phyloP scores from a whole-genome alignment of 2,113 vertebrate genomes.

The Oenanthe melanoleuca region DNA sequence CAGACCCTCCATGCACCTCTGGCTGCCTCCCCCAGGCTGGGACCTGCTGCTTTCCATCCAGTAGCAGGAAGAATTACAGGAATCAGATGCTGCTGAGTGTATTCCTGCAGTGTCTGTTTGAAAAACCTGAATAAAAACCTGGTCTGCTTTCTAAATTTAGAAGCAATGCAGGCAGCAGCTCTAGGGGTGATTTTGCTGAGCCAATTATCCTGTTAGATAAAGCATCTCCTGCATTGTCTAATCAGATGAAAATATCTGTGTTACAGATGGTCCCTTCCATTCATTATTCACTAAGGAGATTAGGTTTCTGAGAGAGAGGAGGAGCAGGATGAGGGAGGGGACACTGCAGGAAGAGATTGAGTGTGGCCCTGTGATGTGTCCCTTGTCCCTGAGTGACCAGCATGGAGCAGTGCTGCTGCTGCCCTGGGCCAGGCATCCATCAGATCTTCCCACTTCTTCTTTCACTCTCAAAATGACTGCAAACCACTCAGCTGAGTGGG shows the following conservation, averaged over 20 bases:
- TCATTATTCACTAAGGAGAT: conserved; percentile 68
- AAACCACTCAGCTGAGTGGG: background rate
- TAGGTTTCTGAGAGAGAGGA: conserved; percentile 20
- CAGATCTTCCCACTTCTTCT: background rate
- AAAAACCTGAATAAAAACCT: conserved; percentile 11
- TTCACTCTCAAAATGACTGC: background rate
- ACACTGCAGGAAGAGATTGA: conserved; percentile 18
- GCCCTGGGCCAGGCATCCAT: background rate
- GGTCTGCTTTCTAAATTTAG: conserved; percentile 34
- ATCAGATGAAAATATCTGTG: conserved; percentile 58
- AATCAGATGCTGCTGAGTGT: background rate
- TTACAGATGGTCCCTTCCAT: conserved; percentile 65
- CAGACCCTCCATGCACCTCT: background rate
- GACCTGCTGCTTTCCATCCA: background rate
- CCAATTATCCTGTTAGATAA: conserved; percentile 60
- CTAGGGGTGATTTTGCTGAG: conserved; percentile 37
- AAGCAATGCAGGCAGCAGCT: conserved; percentile 11
- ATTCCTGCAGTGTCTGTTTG: background rate
- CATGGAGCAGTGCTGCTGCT: background rate
- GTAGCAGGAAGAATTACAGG: background rate
- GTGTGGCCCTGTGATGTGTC: background rate
- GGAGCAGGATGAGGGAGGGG: background rate
- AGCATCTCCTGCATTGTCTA: conserved; percentile 53
- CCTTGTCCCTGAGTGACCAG: background rate
- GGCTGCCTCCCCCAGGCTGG: background rate